Evolutionary conservation across 2,797 vertebrate species (phyloP), one percentile per base, ranked within the genome.

Genomic region (Diplodus sargus): DNA sequence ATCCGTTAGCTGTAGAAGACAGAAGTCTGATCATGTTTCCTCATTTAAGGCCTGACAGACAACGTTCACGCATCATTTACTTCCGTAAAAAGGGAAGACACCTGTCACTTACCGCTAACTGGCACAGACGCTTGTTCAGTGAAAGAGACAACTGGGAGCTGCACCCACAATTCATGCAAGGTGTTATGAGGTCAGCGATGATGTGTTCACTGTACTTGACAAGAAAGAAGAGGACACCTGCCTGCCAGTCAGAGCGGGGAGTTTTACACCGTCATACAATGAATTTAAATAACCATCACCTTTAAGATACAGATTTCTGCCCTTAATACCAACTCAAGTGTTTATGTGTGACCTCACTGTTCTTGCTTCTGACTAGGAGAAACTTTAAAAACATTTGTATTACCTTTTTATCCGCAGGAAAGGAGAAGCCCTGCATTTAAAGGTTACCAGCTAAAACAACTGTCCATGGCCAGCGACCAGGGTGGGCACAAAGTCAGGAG

Each of bases 401-500:
- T n/a, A n/a, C n/a, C 45, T 66, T 54, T 48, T 58, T 25, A 53
- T 64, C 0, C 2, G 4, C 61, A 82, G 45, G 16, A 60, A 61
- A 54, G 28, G 23, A 72, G 30, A 75, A 78, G 17, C 30, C 56
- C 78, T 74, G 47, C 43, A 66, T 57, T 83, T 73, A 80, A 82
- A 90, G 74, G 78, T 86, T 84, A 84, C 48, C 65, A 25, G 57
- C 59, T 73, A 71, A 82, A 90, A 86, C 79, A 82, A 73, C 76
- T 82, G 59, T 70, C 74, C 66, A 47, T 66, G 70, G 39, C 54
- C 62, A 76, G 70, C 53, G 42, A 53, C 49, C 1, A 5, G 16
- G 51, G 61, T 69, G 76, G 69, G 45, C 76, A 79, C 70, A 72
- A 79, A 85, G 84, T 85, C 67, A 73, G 56, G 48, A 70, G 56